Evolutionary conservation across 2,113 vertebrate genomes (phyloP), one percentile per base, ranked within the genome.

Genomic region (Siphamia tubifer): DNA sequence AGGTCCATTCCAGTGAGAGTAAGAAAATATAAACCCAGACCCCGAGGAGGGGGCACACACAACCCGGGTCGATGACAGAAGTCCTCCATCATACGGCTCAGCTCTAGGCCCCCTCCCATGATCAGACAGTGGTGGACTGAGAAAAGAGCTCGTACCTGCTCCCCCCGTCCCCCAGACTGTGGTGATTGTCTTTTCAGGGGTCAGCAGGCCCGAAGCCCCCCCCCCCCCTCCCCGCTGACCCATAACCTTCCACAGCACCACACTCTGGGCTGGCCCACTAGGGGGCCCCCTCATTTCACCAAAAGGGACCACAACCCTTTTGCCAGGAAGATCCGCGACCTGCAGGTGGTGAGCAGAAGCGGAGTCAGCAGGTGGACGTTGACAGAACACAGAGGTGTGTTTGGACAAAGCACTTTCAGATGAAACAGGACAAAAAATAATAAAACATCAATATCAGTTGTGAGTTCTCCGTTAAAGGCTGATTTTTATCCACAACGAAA

Each of bases 261-360:
- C 78, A 42, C 82, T 87, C 87, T 87, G 84, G 88, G 67, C 84
- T 21, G 43, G 72, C 66, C 80, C 77, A 87, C 84, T 81, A 72
- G 87, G 82, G 68, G 80, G 69, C 77, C 56, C 81, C 83, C 83
- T 88, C 82, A 74, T 89, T 90, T 90, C 71, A 75, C 79, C 84
- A 89, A 90, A 90, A 88, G 78, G 81, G 85, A 90, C 89, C 73
- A 77, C 68, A 88, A 85, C 87, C 90, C 74, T 89, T 85, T 88
- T 70, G 68, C 67, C 71, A 85, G 89, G 83, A 88, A 87, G 42
- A 80, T 51, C 64, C n/a, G 36, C 56, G 25, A 83, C 83, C 71
- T 83, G 82, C 84, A 52, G 25, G 73, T 30, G 36, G 5, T 53
- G 57, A 17, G 62, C 0, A 11, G 60, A 3, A 61, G 24, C 1